These are phyloP conservation scores for Masnerella sp. DNA, from an alignment of 2,888 invertebrate genomes.

Conservation along the genomic window DNA sequence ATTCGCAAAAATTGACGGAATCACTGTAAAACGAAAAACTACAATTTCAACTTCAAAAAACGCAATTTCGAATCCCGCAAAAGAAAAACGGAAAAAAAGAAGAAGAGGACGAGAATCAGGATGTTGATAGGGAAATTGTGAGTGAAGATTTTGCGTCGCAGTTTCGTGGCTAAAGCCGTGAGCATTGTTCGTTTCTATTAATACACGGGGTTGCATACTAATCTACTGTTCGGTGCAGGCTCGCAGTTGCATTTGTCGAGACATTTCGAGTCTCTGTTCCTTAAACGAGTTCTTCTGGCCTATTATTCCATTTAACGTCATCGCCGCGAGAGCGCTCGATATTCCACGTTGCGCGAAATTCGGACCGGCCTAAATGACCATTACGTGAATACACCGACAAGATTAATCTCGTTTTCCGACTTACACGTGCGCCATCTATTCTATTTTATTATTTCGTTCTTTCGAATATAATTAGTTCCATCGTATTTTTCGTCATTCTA, in stretches of 20 bases:
- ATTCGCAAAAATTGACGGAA: no score
- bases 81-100: constrained; percentile 32
- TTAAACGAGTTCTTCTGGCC: constrained; percentile 68
- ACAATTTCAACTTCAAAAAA: no score
- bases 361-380: constrained; percentile 44
- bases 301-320: constrained; percentile 70
- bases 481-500: no score
- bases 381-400: constrained; percentile 38
- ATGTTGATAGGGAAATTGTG: constrained; percentile 31
- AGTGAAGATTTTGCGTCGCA: constrained; percentile 60
- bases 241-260: constrained; percentile 68
- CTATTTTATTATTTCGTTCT: constrained; percentile 25
- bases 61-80: background rate
- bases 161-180: constrained; percentile 69
- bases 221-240: constrained; percentile 67
- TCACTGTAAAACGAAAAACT: no score
- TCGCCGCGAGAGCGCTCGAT: constrained; percentile 44
- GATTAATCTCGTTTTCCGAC: constrained; percentile 39
- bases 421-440: constrained; percentile 31
- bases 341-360: constrained; percentile 49
- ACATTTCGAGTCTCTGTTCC: constrained; percentile 66
- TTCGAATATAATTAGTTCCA: constrained; percentile 19
- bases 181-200: constrained; percentile 76
- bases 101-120: constrained; percentile 46
- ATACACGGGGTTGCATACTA: constrained; percentile 75